These are phyloP conservation scores for Pangasianodon gigas DNA, from an alignment of 2,113 vertebrate genomes.

Conservation along the genomic window DNA sequence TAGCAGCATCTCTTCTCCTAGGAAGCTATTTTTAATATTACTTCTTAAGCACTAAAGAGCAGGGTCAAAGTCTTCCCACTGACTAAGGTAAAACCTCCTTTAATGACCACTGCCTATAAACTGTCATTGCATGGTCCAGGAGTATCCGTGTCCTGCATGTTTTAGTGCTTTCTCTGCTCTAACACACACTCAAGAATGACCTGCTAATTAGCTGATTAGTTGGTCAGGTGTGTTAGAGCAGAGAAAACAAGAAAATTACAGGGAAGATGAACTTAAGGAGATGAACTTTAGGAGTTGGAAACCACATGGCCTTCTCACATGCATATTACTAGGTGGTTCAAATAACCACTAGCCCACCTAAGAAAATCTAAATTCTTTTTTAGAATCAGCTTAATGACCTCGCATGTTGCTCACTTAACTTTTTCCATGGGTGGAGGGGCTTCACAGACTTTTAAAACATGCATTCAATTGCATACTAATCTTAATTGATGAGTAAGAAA, in stretches of 20 bases:
- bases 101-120: neutral
- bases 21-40: neutral
- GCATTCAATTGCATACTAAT: neutral
- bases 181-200: neutral
- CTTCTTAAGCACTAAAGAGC: neutral
- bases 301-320: neutral
- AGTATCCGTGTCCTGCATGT: neutral
- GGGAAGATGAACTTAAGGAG: neutral
- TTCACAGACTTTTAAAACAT: neutral
- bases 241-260: conserved; percentile 26
- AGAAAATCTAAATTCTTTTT: too few relatives aligned
- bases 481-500: neutral
- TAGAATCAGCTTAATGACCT: neutral
- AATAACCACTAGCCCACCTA: neutral
- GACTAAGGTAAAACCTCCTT: neutral
- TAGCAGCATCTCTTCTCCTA: neutral
- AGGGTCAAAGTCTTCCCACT: neutral
- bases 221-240: neutral
- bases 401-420: neutral
- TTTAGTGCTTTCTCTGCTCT: neutral
- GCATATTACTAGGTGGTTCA: too few relatives aligned
- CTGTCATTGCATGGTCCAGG: neutral
- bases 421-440: neutral
- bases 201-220: neutral
- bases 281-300: neutral